These are phyloP conservation scores for Hylomyscus alleni DNA, from an alignment of 2,797 vertebrate species.

Conservation along the genomic window DNA sequence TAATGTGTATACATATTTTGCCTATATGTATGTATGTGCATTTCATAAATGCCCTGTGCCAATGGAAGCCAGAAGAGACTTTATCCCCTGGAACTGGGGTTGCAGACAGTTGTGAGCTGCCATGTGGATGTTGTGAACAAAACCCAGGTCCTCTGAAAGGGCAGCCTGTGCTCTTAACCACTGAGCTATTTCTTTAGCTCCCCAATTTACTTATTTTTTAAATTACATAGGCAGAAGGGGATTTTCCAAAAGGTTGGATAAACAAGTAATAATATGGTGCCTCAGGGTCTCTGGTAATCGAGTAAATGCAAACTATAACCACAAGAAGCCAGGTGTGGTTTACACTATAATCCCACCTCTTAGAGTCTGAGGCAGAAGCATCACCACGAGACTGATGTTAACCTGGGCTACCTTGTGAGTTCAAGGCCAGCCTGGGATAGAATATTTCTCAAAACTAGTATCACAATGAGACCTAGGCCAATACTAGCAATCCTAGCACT, in stretches of 20 bases:
- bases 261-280: neutral
- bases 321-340: neutral
- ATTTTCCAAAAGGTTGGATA: constrained; percentile 10
- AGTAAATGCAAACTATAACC: neutral
- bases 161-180: neutral
- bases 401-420: neutral
- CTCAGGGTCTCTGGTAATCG: neutral
- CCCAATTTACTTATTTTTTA: neutral
- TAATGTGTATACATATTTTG: neutral
- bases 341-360: neutral
- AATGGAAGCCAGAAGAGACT: neutral
- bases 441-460: constrained; percentile 26
- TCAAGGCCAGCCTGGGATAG: neutral
- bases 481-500: neutral
- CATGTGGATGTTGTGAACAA: neutral
- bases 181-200: neutral
- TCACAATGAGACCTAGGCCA: constrained; percentile 17
- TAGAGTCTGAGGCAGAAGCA: neutral
- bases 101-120: neutral
- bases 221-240: neutral
- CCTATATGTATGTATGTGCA: neutral
- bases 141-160: neutral
- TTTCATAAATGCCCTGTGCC: neutral
- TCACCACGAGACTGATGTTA: neutral
- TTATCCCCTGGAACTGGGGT: neutral